A percentile compares a stretch with the other conserved stretches of the same genome.
These are phyloP conservation scores for Xyliphius kryptos DNA, from an alignment of 2,113 vertebrate genomes.

Conservation along the genomic window DNA sequence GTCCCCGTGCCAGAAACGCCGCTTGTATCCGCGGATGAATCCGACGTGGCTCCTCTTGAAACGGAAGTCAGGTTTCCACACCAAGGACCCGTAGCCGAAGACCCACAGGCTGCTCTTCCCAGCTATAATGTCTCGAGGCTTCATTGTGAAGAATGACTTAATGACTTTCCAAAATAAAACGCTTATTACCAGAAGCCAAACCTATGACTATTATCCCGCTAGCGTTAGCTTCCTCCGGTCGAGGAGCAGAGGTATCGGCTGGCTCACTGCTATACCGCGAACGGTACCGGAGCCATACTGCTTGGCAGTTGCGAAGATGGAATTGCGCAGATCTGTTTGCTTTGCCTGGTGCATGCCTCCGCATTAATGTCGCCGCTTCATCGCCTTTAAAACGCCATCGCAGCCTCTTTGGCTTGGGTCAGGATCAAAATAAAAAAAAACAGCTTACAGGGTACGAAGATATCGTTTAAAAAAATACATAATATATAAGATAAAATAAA, in stretches of 20 bases:
- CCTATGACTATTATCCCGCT: too few species aligned
- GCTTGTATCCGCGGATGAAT: constrained; percentile 82
- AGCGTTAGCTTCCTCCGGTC: constrained; percentile 61
- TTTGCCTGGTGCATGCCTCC: constrained; percentile 63
- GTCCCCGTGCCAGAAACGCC: constrained; percentile 96
- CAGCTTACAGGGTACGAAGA: too few species aligned
- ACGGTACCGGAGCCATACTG: constrained; percentile 65
- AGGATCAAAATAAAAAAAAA: neutral
- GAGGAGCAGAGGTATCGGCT: constrained; percentile 62
- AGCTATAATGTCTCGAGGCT: constrained; percentile 57
- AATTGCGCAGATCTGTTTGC: constrained; percentile 43
- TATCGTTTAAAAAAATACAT: too few species aligned
- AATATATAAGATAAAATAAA: too few species aligned
- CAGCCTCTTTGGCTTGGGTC: constrained; percentile 44
- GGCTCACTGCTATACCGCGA: constrained; percentile 62
- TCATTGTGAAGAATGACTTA: too few species aligned
- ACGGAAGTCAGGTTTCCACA: constrained; percentile 89
- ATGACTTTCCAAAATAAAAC: too few species aligned
- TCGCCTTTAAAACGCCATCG: constrained; percentile 64
- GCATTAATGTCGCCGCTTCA: constrained; percentile 61
- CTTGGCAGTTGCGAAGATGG: constrained; percentile 62
- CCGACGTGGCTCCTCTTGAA: constrained; percentile 81
- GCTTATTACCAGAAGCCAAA: constrained; percentile 39
- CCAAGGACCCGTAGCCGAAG: constrained; percentile 91
- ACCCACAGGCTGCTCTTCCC: constrained; percentile 76